Conservation (phyloP, 2,113 vertebrate genomes). For the Pelvicachromis taeniatus region DNA sequence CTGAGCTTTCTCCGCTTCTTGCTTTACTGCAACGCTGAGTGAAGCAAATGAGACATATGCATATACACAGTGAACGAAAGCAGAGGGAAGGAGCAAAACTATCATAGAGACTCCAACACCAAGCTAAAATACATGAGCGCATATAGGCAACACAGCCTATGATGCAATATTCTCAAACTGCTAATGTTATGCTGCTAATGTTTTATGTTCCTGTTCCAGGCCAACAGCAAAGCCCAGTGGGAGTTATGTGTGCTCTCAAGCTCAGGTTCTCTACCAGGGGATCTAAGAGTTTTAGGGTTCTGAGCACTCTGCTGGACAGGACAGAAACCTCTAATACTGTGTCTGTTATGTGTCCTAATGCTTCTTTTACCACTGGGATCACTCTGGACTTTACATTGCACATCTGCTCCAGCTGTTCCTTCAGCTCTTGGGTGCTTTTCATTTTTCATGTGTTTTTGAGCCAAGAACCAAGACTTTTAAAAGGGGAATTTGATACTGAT, state of each 20-base stretch:
- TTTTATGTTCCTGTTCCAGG: background rate
- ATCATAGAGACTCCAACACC: background rate
- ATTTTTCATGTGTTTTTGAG: background rate
- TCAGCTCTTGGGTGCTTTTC: background rate
- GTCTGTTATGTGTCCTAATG: background rate
- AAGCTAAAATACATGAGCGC: background rate
- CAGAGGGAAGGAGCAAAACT: background rate
- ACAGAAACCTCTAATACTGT: background rate
- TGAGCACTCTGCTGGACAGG: background rate
- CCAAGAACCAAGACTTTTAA: background rate
- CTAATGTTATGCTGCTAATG: background rate
- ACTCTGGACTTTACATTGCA: background rate
- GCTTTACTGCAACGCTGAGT: background rate
- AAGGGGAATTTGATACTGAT: background rate
- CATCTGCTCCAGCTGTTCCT: background rate
- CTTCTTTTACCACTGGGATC: background rate
- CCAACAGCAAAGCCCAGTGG: background rate
- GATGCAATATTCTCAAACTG: background rate
- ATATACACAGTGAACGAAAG: background rate
- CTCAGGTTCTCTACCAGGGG: background rate
- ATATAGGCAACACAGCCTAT: background rate
- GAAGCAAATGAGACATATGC: background rate
- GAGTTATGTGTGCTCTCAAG: background rate
- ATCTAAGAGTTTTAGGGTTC: background rate
- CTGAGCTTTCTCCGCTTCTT: rapidly evolving